These are phyloP conservation scores for Silurus aristotelis DNA, from an alignment of 2,797 vertebrate species.

Conservation along the genomic window DNA sequence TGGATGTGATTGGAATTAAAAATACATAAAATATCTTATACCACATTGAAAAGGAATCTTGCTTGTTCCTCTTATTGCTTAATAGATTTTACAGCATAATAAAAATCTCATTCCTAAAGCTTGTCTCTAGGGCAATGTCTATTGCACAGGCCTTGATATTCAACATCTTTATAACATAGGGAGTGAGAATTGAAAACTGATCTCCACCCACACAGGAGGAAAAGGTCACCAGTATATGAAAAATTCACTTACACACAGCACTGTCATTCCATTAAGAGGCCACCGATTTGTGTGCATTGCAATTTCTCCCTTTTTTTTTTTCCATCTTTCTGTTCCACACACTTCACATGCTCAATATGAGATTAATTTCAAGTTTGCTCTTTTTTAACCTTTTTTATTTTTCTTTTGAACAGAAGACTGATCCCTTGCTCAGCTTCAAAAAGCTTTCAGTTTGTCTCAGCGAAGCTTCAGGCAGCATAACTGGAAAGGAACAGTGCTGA, in stretches of 20 bases:
- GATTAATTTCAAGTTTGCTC: conserved; percentile 53
- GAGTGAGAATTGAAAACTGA: conserved; percentile 31
- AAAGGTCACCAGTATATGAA: conserved; percentile 54
- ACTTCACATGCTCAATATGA: conserved; percentile 60
- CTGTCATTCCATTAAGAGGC: conserved; percentile 51
- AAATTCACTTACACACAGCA: conserved; percentile 52
- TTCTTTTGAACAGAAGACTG: conserved; percentile 47
- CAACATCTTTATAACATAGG: conserved; percentile 40
- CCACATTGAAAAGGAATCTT: background rate
- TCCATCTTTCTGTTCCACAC: conserved; percentile 48
- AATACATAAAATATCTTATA: background rate
- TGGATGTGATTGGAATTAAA: background rate
- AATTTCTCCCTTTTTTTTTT: conserved; percentile 41
- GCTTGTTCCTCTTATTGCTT: background rate
- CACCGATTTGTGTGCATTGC: conserved; percentile 49
- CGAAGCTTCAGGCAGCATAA: conserved; percentile 28
- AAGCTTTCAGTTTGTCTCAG: conserved; percentile 35
- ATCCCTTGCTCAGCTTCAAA: conserved; percentile 43
- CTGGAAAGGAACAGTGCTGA: conserved; percentile 1
- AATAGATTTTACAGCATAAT: conserved; percentile 47
- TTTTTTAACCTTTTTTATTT: conserved; percentile 45
- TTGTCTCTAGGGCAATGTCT: conserved; percentile 22
- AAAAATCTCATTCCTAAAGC: conserved; percentile 32
- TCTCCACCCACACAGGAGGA: conserved; percentile 34
- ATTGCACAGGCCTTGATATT: conserved; percentile 13